These are phyloP conservation scores for Salvelinus fontinalis DNA, from an alignment of 2,113 vertebrate genomes.

Conservation along the genomic window DNA sequence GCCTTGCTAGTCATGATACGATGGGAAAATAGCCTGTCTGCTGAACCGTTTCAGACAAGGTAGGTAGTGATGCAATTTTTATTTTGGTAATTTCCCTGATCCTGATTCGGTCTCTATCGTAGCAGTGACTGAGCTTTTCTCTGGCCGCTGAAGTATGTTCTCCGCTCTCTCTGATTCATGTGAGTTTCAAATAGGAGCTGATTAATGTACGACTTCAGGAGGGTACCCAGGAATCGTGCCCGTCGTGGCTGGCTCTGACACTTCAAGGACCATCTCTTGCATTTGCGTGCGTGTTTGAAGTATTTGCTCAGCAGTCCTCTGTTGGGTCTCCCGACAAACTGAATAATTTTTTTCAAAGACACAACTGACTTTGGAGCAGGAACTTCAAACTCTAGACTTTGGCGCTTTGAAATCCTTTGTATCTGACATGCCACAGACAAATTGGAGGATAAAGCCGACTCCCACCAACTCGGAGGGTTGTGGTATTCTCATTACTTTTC, in stretches of 20 bases:
- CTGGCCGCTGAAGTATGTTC: slow-evolving; percentile 34
- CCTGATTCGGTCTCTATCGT: slow-evolving; percentile 25
- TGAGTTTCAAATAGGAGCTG: slow-evolving; percentile 42
- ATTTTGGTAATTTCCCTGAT: slow-evolving; percentile 27
- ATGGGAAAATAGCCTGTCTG: slow-evolving; percentile 24
- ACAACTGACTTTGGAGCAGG: slow-evolving; percentile 55
- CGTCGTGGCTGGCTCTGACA: slow-evolving; percentile 38
- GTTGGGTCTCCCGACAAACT: slow-evolving; percentile 48
- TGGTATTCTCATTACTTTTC: slow-evolving; percentile 55
- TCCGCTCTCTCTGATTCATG: slow-evolving; percentile 41
- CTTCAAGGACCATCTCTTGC: slow-evolving; percentile 50
- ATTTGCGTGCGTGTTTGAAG: slow-evolving; percentile 56
- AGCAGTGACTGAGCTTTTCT: slow-evolving; percentile 35
- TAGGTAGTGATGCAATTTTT: slow-evolving; percentile 12
- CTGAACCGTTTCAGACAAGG: slow-evolving; percentile 21
- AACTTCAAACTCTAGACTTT: slow-evolving; percentile 57
- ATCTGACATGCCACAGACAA: slow-evolving; percentile 41
- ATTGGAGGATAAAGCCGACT: slow-evolving; percentile 42
- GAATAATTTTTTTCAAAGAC: slow-evolving; percentile 50
- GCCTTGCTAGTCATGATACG: slow-evolving; percentile 27
- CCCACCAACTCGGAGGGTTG: slow-evolving; percentile 26
- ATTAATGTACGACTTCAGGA: slow-evolving; percentile 52
- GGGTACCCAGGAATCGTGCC: slow-evolving; percentile 27
- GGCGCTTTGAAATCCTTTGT: slow-evolving; percentile 50
- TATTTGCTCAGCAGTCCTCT: slow-evolving; percentile 57